A percentile compares a stretch with the other conserved stretches of the same genome.
Conservation (phyloP, 2,797 vertebrate species). For the Bradypodion pumilum region DNA sequence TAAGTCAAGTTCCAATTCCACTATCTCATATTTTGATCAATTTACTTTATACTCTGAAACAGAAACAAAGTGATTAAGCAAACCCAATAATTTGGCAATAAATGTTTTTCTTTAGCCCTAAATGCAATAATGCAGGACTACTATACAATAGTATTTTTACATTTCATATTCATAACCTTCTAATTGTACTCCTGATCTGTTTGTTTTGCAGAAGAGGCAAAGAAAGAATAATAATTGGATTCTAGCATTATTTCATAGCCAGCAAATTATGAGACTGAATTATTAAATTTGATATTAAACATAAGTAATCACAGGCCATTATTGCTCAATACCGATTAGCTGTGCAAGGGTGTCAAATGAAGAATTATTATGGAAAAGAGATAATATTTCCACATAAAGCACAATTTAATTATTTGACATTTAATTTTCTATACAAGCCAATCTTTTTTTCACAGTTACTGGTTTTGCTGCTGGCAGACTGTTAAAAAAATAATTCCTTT, state of each 20-base stretch:
- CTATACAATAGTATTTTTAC: not conserved
- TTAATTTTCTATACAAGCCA: constrained; percentile 79
- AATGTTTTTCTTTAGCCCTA: not conserved
- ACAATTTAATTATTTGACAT: constrained; percentile 78
- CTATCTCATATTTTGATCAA: not conserved
- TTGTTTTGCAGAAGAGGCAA: constrained; percentile 12
- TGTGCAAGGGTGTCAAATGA: constrained; percentile 73
- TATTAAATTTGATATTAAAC: constrained; percentile 85
- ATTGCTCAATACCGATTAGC: constrained; percentile 84
- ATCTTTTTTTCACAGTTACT: constrained; percentile 78
- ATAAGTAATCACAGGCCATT: constrained; percentile 87
- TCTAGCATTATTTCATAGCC: constrained; percentile 70
- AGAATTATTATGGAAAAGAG: constrained; percentile 77
- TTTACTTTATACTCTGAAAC: not conserved
- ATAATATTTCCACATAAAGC: constrained; percentile 80
- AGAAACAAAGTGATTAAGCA: not conserved
- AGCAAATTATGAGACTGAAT: constrained; percentile 74
- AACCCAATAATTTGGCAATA: not conserved
- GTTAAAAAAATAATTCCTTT: constrained; percentile 53
- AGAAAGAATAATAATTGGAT: constrained; percentile 49
- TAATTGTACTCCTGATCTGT: not conserved
- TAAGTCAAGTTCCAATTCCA: not conserved
- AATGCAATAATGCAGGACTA: not conserved
- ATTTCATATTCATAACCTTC: not conserved
- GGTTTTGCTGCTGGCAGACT: constrained; percentile 65